Conservation (phyloP, 92 coral and sea anemone species). For the Paragorgia papillata region DNA sequence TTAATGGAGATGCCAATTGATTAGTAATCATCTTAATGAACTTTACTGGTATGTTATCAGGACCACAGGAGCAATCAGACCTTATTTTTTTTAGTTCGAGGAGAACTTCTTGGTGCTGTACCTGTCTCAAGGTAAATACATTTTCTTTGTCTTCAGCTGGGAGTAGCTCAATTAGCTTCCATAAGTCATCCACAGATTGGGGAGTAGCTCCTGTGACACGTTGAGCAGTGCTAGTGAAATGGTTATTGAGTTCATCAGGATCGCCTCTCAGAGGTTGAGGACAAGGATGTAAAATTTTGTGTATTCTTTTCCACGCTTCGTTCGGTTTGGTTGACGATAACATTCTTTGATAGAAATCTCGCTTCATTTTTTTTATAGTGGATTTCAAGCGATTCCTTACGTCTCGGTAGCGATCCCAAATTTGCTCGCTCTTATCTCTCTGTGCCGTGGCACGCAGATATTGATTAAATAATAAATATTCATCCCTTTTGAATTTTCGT, state of each 20-base stretch:
- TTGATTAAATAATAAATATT: too few relatives aligned
- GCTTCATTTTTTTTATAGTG: conserved; percentile 1
- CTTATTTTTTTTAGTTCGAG: conserved; percentile 23
- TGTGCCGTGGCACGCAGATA: too few relatives aligned
- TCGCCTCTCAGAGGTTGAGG: conserved; percentile 3
- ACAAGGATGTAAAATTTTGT: neutral
- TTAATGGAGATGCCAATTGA: conserved; percentile 31
- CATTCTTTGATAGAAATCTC: neutral
- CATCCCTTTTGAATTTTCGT: too few relatives aligned
- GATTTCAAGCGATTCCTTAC: neutral
- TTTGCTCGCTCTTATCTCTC: too few relatives aligned
- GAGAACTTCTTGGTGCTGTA: conserved; percentile 22
- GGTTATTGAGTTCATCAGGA: conserved; percentile 13
- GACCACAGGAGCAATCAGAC: conserved; percentile 42
- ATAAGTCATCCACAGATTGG: too few relatives aligned
- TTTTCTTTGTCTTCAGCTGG: too few relatives aligned
- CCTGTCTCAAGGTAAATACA: conserved; percentile 19
- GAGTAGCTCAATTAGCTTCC: too few relatives aligned
- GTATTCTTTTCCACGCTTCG: conserved; percentile 14
- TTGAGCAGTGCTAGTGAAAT: neutral
- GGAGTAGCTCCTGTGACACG: too few relatives aligned
- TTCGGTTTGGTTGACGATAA: conserved; percentile 22
- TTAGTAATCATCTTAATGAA: conserved; percentile 42
- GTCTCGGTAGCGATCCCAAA: neutral
- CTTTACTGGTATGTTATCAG: conserved; percentile 46